phyloP scores from a whole-genome alignment of 2,888 invertebrate species.

The Shargacucullia verbasci region DNA sequence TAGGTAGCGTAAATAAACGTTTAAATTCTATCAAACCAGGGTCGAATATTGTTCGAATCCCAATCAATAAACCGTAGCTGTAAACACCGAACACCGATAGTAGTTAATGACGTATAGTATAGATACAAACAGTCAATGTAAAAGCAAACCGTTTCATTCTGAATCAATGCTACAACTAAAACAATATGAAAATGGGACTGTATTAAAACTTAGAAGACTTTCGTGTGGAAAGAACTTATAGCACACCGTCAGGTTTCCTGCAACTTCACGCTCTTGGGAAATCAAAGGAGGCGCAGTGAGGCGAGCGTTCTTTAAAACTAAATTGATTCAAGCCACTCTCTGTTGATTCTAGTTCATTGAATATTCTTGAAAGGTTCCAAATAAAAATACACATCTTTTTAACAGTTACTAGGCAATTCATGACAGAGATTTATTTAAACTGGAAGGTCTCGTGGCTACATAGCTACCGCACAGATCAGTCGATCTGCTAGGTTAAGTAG shows the following conservation, averaged over 20 bases:
- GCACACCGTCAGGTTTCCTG: conserved; percentile 63
- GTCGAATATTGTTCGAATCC: too few species aligned
- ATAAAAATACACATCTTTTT: neutral
- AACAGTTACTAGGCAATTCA: too few species aligned
- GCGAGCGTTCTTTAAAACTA: conserved; percentile 66
- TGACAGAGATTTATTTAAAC: too few species aligned
- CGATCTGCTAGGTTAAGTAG: too few species aligned
- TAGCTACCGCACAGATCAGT: too few species aligned
- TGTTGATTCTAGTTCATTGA: conserved; percentile 6
- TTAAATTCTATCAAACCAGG: too few species aligned
- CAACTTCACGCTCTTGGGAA: conserved; percentile 69
- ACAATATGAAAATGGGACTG: conserved; percentile 32
- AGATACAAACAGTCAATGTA: neutral
- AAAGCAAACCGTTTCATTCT: conserved; percentile 14
- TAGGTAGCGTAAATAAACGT: too few species aligned
- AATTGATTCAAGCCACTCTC: conserved; percentile 42
- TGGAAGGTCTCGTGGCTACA: too few species aligned
- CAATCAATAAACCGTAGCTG: too few species aligned
- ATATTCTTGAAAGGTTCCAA: neutral
- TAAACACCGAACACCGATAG: too few species aligned
- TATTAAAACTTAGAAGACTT: conserved; percentile 37
- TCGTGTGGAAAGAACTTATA: conserved; percentile 47
- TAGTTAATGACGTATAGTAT: neutral
- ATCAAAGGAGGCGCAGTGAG: conserved; percentile 61
- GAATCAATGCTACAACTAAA: conserved; percentile 27